Evolutionary conservation across 2,888 invertebrate species (phyloP), one percentile per base, ranked within the genome.

Genomic region (Sclerodermus sp.): DNA sequence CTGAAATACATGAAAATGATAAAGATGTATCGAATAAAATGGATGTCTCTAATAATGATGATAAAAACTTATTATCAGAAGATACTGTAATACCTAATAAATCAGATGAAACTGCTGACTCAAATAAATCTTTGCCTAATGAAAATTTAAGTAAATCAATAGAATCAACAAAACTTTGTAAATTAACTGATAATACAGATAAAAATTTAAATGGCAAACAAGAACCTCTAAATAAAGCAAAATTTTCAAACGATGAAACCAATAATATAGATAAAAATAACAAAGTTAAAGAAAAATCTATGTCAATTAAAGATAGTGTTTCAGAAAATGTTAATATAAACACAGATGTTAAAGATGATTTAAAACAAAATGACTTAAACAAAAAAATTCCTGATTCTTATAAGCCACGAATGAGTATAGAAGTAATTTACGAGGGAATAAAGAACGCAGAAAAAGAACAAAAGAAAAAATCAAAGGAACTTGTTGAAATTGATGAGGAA

Each of bases 401-500:
- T 36, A 68, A 67, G 37, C 60, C 64, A 0, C 58, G 76, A 41
- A 62, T 58, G 51, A 75, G 75, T 45, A 60, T 76, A 37, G 75
- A 75, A 59, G 60, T 74, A 1, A 64, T 76, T 42, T 76, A 64
- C 38, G 75, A 76, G 29, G 58, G 64, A 34, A 58, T 34, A 64
- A 17, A 43, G 53, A 0, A 45, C 13, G 53, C 57, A 37, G 61
- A 62, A 6, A 67, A 66, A 46, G 23, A 23, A 5, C 23, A 23
- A 8, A 23, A 23, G 23, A 34, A 47, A 1, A 65, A 54, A 29
- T 52, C 65, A 1, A 57, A 59, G 16, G 72, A 72, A 41, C 40
- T 73, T n/a, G 71, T 76, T 1, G 71, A 74, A 42, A 71, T 76
- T 8, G 67, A 68, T 29, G 74, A 74, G 41, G 70, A 72, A 1